A percentile compares a stretch with the other conserved stretches of the same genome.
These are phyloP conservation scores for Poliocrania exsul DNA, from an alignment of 2,797 vertebrate species.

Conservation along the genomic window DNA sequence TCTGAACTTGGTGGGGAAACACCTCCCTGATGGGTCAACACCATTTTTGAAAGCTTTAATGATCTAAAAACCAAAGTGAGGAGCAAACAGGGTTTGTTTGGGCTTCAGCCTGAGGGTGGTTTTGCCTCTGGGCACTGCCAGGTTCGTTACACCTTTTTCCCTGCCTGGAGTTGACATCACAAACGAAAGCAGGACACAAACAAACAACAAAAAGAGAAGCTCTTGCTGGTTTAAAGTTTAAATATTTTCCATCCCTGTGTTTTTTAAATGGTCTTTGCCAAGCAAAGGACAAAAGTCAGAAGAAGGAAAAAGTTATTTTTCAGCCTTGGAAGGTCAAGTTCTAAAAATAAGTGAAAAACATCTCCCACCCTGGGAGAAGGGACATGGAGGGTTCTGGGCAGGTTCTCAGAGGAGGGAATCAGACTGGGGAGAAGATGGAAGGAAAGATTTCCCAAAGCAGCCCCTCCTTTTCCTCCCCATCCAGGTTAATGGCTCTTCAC, in stretches of 20 bases:
- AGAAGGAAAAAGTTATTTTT: conserved; percentile 66
- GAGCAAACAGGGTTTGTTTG: background rate
- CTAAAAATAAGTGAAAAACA: conserved; percentile 64
- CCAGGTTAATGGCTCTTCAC: background rate
- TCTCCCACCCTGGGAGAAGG: background rate
- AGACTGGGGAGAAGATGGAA: background rate
- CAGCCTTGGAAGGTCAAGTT: conserved; percentile 49
- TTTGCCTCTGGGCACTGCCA: background rate
- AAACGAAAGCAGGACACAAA: conserved; percentile 20
- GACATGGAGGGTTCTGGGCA: background rate
- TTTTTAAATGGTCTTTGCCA: conserved; percentile 35
- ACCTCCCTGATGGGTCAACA: background rate
- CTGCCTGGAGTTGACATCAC: conserved; percentile 5
- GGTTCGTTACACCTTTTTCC: conserved; percentile 18
- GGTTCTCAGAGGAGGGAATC: background rate
- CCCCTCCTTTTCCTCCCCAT: background rate
- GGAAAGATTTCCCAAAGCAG: background rate
- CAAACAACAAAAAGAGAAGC: conserved; percentile 9
- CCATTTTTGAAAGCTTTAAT: background rate
- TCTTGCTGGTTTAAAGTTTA: background rate
- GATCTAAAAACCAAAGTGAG: background rate
- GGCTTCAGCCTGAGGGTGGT: background rate
- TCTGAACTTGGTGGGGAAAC: background rate
- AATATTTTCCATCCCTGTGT: conserved; percentile 60
- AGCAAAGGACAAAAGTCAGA: conserved; percentile 54